Conservation (phyloP, 2,888 invertebrate genomes). For the Limnephilus marmoratus region DNA sequence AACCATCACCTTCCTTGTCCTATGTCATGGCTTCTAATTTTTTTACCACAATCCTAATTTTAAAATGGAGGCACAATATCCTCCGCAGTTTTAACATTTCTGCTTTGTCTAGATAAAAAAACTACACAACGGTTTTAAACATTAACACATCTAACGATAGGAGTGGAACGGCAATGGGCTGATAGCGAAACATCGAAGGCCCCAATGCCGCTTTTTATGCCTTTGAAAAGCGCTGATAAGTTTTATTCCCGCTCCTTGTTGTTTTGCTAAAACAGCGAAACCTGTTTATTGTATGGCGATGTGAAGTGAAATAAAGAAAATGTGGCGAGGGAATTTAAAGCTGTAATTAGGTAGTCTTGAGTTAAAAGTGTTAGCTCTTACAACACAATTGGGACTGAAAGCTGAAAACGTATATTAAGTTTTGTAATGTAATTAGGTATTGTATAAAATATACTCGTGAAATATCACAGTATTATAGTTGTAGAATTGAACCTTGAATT, state of each 20-base stretch:
- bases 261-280: not conserved
- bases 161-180: not conserved
- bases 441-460: no score
- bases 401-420: not conserved
- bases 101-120: slow-evolving; percentile 8
- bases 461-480: no score
- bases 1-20: no score
- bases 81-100: not conserved
- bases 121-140: slow-evolving; percentile 41
- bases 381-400: not conserved
- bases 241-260: not conserved
- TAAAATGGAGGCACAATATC: not conserved
- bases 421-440: no score
- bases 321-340: not conserved
- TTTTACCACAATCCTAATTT: not conserved
- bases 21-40: no score
- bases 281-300: not conserved
- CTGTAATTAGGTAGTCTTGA: not conserved
- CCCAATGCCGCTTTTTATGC: slow-evolving; percentile 36
- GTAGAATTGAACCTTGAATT: no score
- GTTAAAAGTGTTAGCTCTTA: not conserved
- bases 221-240: slow-evolving; percentile 36
- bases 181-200: slow-evolving; percentile 27
- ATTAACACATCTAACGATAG: slow-evolving; percentile 45
- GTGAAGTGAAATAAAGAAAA: not conserved